Evolutionary conservation across 2,797 vertebrate genomes (phyloP).

Genomic region (Macropodus opercularis): DNA sequence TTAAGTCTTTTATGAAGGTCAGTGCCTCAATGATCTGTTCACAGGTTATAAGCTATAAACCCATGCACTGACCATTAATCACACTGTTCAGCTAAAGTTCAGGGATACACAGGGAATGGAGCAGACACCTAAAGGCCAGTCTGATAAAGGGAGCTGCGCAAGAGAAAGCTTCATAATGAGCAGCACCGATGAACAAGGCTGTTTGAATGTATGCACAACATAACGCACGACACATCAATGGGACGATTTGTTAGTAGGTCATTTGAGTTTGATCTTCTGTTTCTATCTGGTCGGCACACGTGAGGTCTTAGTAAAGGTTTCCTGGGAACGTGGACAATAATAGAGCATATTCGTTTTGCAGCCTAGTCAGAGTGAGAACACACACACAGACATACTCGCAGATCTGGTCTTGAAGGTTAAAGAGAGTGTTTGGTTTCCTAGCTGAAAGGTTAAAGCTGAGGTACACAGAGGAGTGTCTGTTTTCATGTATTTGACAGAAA

Average conservation of each 20-base stretch:
- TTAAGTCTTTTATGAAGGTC: background rate
- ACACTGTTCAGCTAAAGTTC: background rate
- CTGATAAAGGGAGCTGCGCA: background rate
- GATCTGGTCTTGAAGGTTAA: slow-evolving; percentile 44
- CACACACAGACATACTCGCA: background rate
- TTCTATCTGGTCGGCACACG: background rate
- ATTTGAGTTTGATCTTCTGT: background rate
- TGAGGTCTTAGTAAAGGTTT: background rate
- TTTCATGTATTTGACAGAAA: slow-evolving; percentile 20
- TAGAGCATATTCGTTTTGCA: slow-evolving; percentile 13
- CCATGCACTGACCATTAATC: background rate
- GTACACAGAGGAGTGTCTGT: slow-evolving; percentile 30
- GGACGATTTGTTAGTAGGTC: background rate
- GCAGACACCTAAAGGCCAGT: background rate
- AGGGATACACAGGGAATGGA: slow-evolving; percentile 1
- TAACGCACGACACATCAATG: slow-evolving; percentile 3
- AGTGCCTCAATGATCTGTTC: background rate
- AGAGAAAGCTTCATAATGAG: slow-evolving; percentile 5
- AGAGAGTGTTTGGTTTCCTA: slow-evolving; percentile 36
- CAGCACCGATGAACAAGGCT: background rate
- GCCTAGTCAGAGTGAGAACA: slow-evolving; percentile 4
- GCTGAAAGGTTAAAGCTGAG: slow-evolving; percentile 41
- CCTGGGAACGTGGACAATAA: background rate
- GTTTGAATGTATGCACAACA: background rate
- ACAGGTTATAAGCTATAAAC: background rate